Evolutionary conservation across 2,797 vertebrate species (phyloP).

Genomic region (Rachycentron canadum): DNA sequence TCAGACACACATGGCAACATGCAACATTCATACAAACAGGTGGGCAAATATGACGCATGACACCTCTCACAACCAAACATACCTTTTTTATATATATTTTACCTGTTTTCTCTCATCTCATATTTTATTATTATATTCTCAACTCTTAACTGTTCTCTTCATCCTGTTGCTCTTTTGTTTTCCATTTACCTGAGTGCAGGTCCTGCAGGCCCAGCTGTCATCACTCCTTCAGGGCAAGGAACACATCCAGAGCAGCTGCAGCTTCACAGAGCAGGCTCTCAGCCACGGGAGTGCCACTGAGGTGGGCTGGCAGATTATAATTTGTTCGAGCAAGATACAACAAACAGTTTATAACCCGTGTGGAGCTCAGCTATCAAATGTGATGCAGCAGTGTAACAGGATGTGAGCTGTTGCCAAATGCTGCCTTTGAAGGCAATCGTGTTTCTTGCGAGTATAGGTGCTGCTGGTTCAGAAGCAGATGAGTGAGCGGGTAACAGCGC

Average conservation of each 20-base stretch:
- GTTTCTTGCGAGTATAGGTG: slow-evolving; percentile 78
- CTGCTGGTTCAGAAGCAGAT: slow-evolving; percentile 96
- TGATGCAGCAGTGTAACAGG: not conserved
- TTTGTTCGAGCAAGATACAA: not conserved
- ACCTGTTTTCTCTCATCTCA: not conserved
- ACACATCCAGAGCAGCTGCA: slow-evolving; percentile 95
- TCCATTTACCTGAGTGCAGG: slow-evolving; percentile 75
- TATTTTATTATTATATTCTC: too few species aligned
- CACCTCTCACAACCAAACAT: not conserved
- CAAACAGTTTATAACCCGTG: slow-evolving; percentile 6
- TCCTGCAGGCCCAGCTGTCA: slow-evolving; percentile 91
- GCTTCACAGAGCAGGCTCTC: slow-evolving; percentile 93
- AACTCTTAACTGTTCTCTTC: slow-evolving; percentile 1
- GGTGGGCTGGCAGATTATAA: slow-evolving; percentile 58
- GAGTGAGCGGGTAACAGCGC: slow-evolving; percentile 91
- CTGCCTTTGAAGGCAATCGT: not conserved
- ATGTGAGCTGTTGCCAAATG: not conserved
- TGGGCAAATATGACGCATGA: too few species aligned
- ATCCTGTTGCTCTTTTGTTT: not conserved
- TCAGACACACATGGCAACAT: not conserved
- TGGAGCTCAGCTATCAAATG: not conserved
- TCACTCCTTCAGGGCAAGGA: slow-evolving; percentile 93
- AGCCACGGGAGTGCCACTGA: slow-evolving; percentile 86
- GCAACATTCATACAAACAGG: not conserved
- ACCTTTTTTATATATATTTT: not conserved